phyloP scores from a whole-genome alignment of 1,140 invertebrate genomes.

The Carcinoscorpius rotundicauda region DNA sequence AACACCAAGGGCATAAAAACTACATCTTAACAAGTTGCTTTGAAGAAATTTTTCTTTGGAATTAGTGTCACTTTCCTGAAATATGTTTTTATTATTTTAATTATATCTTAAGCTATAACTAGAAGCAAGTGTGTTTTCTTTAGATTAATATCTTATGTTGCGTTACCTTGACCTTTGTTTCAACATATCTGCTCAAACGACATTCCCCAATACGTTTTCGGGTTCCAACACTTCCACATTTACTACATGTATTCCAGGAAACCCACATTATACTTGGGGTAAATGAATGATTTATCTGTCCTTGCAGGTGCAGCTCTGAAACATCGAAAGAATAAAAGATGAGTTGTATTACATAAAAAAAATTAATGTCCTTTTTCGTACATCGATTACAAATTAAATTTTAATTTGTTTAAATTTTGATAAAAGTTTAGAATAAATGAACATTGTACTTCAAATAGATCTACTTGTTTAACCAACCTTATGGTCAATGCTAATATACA shows the following conservation, averaged over 20 bases:
- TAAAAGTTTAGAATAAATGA: background rate
- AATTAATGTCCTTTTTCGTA: background rate
- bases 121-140: background rate
- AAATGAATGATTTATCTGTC: slow-evolving; percentile 1
- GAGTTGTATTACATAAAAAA: background rate
- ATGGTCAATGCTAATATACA: too few species aligned
- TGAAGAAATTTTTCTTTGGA: too few species aligned
- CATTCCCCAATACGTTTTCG: slow-evolving; percentile 10
- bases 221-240: slow-evolving; percentile 6
- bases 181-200: slow-evolving; percentile 10
- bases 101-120: too few species aligned
- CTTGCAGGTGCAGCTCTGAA: too few species aligned
- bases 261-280: slow-evolving; percentile 9
- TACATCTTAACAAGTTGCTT: too few species aligned
- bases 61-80: too few species aligned
- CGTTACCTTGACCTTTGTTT: slow-evolving; percentile 9
- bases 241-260: slow-evolving; percentile 12
- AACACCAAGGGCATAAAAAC: too few species aligned
- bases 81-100: too few species aligned
- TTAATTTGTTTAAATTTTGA: background rate
- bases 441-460: background rate
- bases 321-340: too few species aligned
- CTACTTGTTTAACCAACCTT: too few species aligned
- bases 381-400: background rate
- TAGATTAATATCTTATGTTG: background rate